phyloP scores from a whole-genome alignment of 35 echinoderm and acorn worm genomes.

The Hemicentrotus pulcherrimus region DNA sequence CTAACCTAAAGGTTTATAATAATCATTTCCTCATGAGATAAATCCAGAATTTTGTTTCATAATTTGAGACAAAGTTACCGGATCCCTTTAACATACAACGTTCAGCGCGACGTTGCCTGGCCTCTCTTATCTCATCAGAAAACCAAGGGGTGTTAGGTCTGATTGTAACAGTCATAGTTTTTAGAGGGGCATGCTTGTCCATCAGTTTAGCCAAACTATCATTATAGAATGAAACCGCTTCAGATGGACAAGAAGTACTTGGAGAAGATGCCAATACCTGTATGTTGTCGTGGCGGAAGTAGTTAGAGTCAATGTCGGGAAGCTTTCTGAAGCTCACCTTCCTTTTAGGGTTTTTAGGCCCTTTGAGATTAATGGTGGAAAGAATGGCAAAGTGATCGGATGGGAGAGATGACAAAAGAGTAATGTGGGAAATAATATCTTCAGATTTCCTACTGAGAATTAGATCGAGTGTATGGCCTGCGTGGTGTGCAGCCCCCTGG shows the following conservation, averaged over 20 bases:
- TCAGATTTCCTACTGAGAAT: too few relatives aligned
- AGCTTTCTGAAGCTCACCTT: constrained; percentile 35
- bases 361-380: constrained; percentile 16
- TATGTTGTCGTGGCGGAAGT: neutral
- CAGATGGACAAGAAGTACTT: neutral
- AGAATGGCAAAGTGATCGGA: constrained; percentile 39
- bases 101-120: constrained; percentile 46
- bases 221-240: too few relatives aligned
- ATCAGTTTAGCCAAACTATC: too few relatives aligned
- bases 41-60: too few relatives aligned
- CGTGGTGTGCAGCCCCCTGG: too few relatives aligned
- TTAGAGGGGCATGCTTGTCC: too few relatives aligned
- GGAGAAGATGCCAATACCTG: neutral
- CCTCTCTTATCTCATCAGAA: constrained; percentile 27
- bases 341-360: neutral
- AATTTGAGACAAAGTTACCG: too few relatives aligned
- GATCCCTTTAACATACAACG: neutral
- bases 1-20: too few relatives aligned
- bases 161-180: constrained; percentile 40
- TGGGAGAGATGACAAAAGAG: neutral
- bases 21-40: too few relatives aligned
- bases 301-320: neutral
- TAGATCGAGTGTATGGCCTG: too few relatives aligned
- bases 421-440: neutral
- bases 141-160: constrained; percentile 52